phyloP scores from a whole-genome alignment of 2,888 invertebrate genomes.

The Drosophila testacea region DNA sequence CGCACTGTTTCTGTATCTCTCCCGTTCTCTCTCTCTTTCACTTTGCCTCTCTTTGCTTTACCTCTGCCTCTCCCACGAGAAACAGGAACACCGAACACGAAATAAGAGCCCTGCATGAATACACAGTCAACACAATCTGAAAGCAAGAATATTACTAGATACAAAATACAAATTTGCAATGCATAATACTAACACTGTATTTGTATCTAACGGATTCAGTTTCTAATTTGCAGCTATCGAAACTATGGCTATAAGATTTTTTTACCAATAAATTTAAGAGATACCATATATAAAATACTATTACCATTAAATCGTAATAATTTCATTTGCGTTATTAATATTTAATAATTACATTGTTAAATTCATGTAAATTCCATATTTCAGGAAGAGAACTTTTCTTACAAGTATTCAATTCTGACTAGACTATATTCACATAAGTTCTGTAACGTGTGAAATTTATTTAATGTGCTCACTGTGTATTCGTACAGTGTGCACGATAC shows the following conservation, averaged over 20 bases:
- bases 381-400: background rate
- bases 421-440: slow-evolving; percentile 2
- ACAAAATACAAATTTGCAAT: background rate
- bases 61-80: slow-evolving; percentile 51
- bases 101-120: slow-evolving; percentile 49
- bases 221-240: background rate
- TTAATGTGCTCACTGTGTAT: slow-evolving; percentile 43
- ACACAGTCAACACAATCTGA: slow-evolving; percentile 28
- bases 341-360: background rate
- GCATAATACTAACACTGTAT: too few species aligned
- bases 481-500: slow-evolving; percentile 64
- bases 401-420: background rate
- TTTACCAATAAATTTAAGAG: too few species aligned
- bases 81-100: slow-evolving; percentile 61
- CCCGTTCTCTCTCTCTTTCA: slow-evolving; percentile 21
- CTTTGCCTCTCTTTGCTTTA: slow-evolving; percentile 25
- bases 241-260: too few species aligned
- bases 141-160: slow-evolving; percentile 14
- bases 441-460: slow-evolving; percentile 18
- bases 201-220: background rate
- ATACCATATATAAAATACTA: background rate
- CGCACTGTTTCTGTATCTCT: slow-evolving; percentile 52
- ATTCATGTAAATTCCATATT: background rate
- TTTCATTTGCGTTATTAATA: background rate
- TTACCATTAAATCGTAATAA: background rate